These are phyloP conservation scores for Acanthosoma haemorrhoidale DNA, from an alignment of 2,888 invertebrate species.

Conservation along the genomic window DNA sequence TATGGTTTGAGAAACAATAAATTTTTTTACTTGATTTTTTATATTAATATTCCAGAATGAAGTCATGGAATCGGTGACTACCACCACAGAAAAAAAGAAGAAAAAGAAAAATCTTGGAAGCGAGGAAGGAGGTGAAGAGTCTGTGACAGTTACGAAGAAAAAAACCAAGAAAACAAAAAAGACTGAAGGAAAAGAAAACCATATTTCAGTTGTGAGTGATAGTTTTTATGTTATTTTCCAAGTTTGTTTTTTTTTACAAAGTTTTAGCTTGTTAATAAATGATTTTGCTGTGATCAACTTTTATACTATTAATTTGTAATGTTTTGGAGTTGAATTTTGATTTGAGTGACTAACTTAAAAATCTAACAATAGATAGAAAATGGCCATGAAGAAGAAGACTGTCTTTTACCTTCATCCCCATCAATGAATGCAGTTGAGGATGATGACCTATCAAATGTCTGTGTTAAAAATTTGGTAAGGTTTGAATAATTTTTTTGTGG, in stretches of 20 bases:
- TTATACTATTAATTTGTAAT: neutral
- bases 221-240: neutral
- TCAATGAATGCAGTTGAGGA: constrained; percentile 45
- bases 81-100: constrained; percentile 41
- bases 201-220: constrained; percentile 52
- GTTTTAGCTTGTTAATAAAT: neutral
- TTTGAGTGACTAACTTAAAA: constrained; percentile 6
- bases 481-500: constrained; percentile 38
- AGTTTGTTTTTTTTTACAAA: neutral
- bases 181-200: constrained; percentile 50
- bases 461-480: constrained; percentile 60
- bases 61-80: constrained; percentile 35
- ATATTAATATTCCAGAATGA: constrained; percentile 29
- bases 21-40: neutral
- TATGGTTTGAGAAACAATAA: neutral
- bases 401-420: constrained; percentile 19
- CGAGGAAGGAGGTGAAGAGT: constrained; percentile 45
- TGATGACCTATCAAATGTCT: constrained; percentile 57
- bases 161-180: constrained; percentile 50
- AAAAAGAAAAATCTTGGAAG: constrained; percentile 45
- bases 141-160: constrained; percentile 49
- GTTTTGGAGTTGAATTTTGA: neutral
- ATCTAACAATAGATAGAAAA: constrained; percentile 29
- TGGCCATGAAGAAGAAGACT: constrained; percentile 22
- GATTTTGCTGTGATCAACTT: neutral